Evolutionary conservation across 2,797 vertebrate genomes (phyloP).

Genomic region (Danionella dracula): DNA sequence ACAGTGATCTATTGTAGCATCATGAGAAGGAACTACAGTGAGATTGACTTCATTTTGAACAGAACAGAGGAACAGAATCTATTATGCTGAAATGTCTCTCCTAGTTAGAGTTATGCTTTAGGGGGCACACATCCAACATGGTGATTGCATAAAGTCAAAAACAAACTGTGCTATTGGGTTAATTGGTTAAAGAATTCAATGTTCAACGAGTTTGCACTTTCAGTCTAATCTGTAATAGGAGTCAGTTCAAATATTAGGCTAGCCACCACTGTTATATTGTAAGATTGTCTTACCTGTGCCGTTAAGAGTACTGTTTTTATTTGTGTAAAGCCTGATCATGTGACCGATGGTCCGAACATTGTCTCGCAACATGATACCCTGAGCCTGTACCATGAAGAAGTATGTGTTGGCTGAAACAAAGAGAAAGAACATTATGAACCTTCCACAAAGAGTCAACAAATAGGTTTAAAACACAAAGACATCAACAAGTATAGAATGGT

Average conservation of each 20-base stretch:
- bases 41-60: not conserved
- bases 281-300: conserved; percentile 81
- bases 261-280: not conserved
- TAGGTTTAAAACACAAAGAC: not conserved
- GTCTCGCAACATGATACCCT: conserved; percentile 93
- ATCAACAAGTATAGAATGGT: not conserved
- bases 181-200: no score
- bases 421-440: not conserved
- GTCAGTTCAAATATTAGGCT: not conserved
- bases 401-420: conserved; percentile 84
- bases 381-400: conserved; percentile 97
- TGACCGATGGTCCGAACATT: conserved; percentile 94
- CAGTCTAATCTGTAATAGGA: no score
- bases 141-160: no score
- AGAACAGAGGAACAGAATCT: not conserved
- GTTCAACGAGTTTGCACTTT: no score
- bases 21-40: not conserved
- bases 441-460: not conserved
- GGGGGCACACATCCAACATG: no score
- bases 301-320: conserved; percentile 89
- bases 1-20: no score
- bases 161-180: no score
- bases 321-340: conserved; percentile 93
- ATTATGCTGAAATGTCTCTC: not conserved
- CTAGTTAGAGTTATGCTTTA: no score